Base-by-base conservation (phyloP, 2,888 invertebrate species). In the Drosophila robusta region DNA sequence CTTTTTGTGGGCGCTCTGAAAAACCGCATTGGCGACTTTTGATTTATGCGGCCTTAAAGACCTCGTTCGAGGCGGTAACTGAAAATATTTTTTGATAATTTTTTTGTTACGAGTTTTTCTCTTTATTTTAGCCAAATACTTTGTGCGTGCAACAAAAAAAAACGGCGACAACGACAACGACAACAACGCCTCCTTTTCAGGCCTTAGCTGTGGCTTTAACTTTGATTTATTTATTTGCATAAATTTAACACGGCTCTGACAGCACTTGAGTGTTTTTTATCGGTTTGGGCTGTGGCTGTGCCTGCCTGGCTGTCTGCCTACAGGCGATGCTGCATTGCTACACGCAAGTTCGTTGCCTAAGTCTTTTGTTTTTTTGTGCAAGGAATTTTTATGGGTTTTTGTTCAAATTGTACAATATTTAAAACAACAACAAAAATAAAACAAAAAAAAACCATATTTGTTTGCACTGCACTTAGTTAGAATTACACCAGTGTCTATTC, bases 161-260 rank as follows among this genome's bases (percentile, higher is more conserved):
- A 34, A 29, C 41, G 51, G 44, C 54, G 29, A 57, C 71, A 75
- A 32, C 77, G 46, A 49, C 58, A 71, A 75, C 46, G 46, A 49
- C 58, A 71, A 75, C 46, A 76, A 81, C 82, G 79, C 82, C 82
- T 88, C 79, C 75, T 71, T 78, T 60, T 57, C 63, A 44, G 62
- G 62, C 75, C 56, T 34, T 1, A 34, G 12, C 57, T 52, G 54
- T 16, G 39, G 51, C 51, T 72, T 57, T 60, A 44, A 58, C 50
- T 70, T 82, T 83, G 83, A 83, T 83, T 83, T 88, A 83, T 83
- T 87, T 82, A 79, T 83, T 86, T 83, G 87, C 83, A 83, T 83
- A 86, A 83, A 88, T 83, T 82, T 74, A 86, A 86, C 82, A 83
- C 88, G 83, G 67, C 87, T 88, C 66, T 76, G 86, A 87, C 82